Conservation (phyloP, 2,113 vertebrate species). For the Dasypus novemcinctus region DNA sequence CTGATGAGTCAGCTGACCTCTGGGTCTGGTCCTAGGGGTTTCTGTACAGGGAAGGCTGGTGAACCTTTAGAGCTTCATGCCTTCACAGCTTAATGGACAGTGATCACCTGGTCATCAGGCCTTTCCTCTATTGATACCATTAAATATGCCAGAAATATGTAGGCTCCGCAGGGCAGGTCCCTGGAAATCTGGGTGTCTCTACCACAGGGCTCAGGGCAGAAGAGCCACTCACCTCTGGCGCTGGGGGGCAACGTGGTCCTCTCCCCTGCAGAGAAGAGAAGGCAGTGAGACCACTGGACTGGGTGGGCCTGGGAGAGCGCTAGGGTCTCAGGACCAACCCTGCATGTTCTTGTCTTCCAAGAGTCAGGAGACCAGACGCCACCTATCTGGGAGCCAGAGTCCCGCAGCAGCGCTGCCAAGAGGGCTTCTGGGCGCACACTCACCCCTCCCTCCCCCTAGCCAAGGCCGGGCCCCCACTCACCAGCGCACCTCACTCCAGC, state of each 20-base stretch:
- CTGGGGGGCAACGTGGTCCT: fast-evolving
- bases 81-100: background rate
- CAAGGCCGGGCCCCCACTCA: conserved; percentile 45
- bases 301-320: background rate
- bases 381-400: background rate
- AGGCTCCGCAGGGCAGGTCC: background rate
- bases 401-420: fast-evolving
- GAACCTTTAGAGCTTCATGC: too few species aligned
- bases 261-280: background rate
- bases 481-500: conserved; percentile 81
- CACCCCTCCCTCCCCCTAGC: fast-evolving
- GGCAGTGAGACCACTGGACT: background rate
- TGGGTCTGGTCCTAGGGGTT: background rate
- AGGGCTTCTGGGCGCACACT: background rate
- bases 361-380: background rate
- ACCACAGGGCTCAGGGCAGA: background rate
- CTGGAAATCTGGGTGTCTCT: background rate
- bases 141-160: background rate
- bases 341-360: background rate
- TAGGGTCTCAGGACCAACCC: fast-evolving
- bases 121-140: background rate
- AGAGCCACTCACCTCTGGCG: background rate
- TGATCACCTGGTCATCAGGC: fast-evolving
- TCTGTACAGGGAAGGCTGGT: background rate
- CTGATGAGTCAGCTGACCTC: background rate